Conservation (phyloP, 2,888 invertebrate species). For the Mellilla xanthometata region DNA sequence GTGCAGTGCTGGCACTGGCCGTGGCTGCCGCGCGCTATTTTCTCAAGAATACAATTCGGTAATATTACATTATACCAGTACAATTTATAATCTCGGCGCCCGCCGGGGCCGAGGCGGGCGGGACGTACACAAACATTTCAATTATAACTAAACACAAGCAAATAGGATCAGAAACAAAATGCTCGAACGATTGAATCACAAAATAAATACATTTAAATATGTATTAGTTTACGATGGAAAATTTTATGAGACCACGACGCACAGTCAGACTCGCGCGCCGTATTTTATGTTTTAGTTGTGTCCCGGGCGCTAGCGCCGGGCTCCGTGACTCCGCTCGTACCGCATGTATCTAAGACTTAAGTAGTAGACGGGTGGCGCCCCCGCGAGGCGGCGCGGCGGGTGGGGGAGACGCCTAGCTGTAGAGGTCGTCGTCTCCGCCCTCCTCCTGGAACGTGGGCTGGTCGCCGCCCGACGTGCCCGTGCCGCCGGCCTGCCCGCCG, state of each 20-base stretch:
- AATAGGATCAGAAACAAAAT: slow-evolving; percentile 59
- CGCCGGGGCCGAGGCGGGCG: slow-evolving; percentile 46
- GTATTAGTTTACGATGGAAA: slow-evolving; percentile 35
- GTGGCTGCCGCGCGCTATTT: slow-evolving; percentile 43
- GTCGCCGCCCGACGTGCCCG: slow-evolving; percentile 83
- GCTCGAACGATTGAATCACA: slow-evolving; percentile 64
- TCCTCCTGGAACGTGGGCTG: slow-evolving; percentile 88
- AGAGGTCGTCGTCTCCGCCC: slow-evolving; percentile 98
- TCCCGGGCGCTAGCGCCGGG: slow-evolving; percentile 39
- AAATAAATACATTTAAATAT: slow-evolving; percentile 71
- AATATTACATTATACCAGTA: slow-evolving; percentile 58
- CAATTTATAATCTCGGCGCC: slow-evolving; percentile 47
- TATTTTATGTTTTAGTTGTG: slow-evolving; percentile 30
- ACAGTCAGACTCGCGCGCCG: slow-evolving; percentile 40
- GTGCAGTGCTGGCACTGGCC: slow-evolving; percentile 33
- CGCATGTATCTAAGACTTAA: slow-evolving; percentile 44
- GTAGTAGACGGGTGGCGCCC: slow-evolving; percentile 47
- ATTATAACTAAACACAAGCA: slow-evolving; percentile 69
- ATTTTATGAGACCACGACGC: slow-evolving; percentile 46
- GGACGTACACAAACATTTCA: slow-evolving; percentile 54
- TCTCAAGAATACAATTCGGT: slow-evolving; percentile 57
- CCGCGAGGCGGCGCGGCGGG: too few species aligned
- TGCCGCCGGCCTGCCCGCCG: slow-evolving; percentile 67
- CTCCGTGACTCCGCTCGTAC: slow-evolving; percentile 44
- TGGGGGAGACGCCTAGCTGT: slow-evolving; percentile 88